A percentile compares a stretch with the other conserved stretches of the same genome.
phyloP scores from a whole-genome alignment of 2,797 vertebrate species.

The Morus bassanus region DNA sequence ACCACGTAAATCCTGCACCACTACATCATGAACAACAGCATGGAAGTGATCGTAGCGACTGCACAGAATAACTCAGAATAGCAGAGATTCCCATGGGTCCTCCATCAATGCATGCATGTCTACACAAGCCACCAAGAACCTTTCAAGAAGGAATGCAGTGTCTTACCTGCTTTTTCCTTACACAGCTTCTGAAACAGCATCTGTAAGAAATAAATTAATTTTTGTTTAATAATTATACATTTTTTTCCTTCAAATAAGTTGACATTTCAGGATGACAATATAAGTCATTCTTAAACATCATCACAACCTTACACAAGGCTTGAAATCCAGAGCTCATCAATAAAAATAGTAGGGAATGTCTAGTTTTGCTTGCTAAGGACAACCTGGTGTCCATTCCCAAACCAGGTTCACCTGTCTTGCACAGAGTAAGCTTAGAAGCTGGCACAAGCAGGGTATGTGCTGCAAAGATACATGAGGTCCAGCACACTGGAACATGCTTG shows the following conservation, averaged over 20 bases:
- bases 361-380: neutral
- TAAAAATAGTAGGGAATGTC: neutral
- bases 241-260: neutral
- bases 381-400: neutral
- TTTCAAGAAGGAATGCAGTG: neutral
- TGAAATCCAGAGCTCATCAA: neutral
- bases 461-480: neutral
- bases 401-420: neutral
- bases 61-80: neutral
- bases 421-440: neutral
- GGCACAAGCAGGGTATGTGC: neutral
- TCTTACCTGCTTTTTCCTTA: conserved; percentile 69
- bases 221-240: conserved; percentile 17
- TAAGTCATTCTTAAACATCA: neutral
- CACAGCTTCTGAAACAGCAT: conserved; percentile 45
- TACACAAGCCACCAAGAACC: neutral
- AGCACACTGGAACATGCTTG: neutral
- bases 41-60: neutral
- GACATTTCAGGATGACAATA: neutral
- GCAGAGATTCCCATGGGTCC: neutral
- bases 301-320: neutral
- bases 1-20: neutral
- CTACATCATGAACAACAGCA: neutral
- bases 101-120: neutral
- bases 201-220: conserved; percentile 57